Conservation (phyloP, 2,888 invertebrate genomes). For the Microplitis deprimator region DNA sequence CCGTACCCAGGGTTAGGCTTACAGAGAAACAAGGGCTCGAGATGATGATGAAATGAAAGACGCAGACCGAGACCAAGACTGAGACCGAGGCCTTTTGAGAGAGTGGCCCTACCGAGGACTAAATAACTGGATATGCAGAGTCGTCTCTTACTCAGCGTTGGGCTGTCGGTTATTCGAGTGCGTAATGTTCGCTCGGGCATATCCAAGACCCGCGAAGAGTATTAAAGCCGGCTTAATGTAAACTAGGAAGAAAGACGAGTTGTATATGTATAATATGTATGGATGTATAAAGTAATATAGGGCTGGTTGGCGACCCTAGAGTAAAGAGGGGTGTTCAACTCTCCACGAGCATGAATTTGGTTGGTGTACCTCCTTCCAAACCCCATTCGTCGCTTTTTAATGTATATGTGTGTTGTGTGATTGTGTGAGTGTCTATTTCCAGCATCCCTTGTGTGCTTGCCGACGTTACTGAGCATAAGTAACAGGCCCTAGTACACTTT, state of each 20-base stretch:
- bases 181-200: conserved; percentile 2
- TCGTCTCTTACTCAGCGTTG: too few species aligned
- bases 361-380: conserved; percentile 43
- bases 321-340: conserved; percentile 60
- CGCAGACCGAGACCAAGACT: not conserved
- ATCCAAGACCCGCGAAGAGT: conserved; percentile 31
- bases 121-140: too few species aligned
- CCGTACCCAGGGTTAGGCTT: not conserved
- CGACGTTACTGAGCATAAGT: conserved; percentile 60
- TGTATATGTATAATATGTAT: not conserved
- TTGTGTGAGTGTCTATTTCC: not conserved
- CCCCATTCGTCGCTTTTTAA: conserved; percentile 28
- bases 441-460: conserved; percentile 50
- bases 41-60: not conserved
- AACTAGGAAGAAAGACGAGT: conserved; percentile 26
- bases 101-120: too few species aligned
- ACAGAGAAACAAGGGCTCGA: not conserved
- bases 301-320: conserved; percentile 62
- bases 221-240: conserved; percentile 40
- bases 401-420: not conserved
- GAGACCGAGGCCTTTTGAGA: too few species aligned
- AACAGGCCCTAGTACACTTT: conserved; percentile 50
- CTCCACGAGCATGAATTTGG: conserved; percentile 64
- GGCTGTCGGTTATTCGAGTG: not conserved
- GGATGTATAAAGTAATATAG: conserved; percentile 35